phyloP scores from a whole-genome alignment of 2,888 invertebrate species.

The Dimorphilus gyrociliatus region DNA sequence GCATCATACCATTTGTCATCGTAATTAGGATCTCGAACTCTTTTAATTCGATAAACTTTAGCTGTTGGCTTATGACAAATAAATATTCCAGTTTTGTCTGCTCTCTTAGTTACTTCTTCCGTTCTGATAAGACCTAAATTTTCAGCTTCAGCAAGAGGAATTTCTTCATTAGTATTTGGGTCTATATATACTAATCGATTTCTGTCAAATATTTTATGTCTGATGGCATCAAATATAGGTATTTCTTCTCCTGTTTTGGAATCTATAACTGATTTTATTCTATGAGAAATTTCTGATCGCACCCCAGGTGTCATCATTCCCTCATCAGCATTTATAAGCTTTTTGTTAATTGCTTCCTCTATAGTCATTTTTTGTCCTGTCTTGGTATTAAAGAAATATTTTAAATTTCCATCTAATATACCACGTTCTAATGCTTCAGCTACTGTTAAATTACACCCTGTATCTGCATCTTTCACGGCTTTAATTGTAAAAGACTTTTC shows the following conservation, averaged over 20 bases:
- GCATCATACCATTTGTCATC: constrained; percentile 9
- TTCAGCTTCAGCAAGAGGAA: constrained; percentile 68
- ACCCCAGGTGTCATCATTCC: constrained; percentile 5
- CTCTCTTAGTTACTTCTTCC: constrained; percentile 11
- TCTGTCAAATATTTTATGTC: constrained; percentile 72
- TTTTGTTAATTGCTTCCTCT: constrained; percentile 61
- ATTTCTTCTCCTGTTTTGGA: constrained; percentile 58
- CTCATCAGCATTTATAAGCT: constrained; percentile 44
- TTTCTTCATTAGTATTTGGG: constrained; percentile 58
- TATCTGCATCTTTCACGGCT: constrained; percentile 14
- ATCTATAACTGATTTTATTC: constrained; percentile 47
- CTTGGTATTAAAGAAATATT: constrained; percentile 42
- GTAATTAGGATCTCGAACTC: constrained; percentile 11
- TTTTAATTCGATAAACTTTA: constrained; percentile 10
- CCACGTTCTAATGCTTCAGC: constrained; percentile 50
- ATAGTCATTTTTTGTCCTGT: constrained; percentile 51
- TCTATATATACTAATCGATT: constrained; percentile 44
- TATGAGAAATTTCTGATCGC: constrained; percentile 6
- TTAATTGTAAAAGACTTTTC: constrained; percentile 62
- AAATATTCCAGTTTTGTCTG: constrained; percentile 8
- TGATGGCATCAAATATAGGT: constrained; percentile 59
- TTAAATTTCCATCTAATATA: constrained; percentile 45
- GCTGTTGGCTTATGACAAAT: constrained; percentile 9
- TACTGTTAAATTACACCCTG: constrained; percentile 57
- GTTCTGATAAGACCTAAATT: constrained; percentile 52